Base-by-base conservation (phyloP, 2,797 vertebrate species). In the Garrulus glandarius region DNA sequence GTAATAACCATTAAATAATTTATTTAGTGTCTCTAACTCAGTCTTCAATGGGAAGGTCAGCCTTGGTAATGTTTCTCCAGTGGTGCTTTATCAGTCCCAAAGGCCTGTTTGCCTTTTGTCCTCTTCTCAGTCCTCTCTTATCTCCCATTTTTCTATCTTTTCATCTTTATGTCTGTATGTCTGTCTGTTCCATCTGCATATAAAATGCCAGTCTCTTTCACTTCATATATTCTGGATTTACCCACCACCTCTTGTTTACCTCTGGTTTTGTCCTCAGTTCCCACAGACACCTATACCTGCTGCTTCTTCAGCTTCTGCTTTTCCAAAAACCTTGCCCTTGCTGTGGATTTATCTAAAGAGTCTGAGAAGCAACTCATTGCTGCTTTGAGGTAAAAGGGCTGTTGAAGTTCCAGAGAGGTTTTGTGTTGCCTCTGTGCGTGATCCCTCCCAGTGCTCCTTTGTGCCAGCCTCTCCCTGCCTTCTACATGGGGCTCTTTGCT, bases 391-490 rank as follows among this genome's bases (percentile, higher is more conserved):
- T 63, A 15, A 69, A 81, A 79, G 26, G 37, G 8, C 4, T 41
- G 36, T 7, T 72, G 60, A 71, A 52, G 11, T 23, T 41, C 41
- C 57, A 43, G 59, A 70, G 65, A 37, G 15, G 19, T 87, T 50
- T 72, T 5, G 0, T 1, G 2, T 22, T 6, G 0, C 12, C 32
- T 57, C 24, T 43, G 0, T 41, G 18, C 13, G 1, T 15, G 15
- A 17, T 43, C 15, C 13, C 13, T 81, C 11, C 43, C 27, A 7
- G 21, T 14, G 53, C 13, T 88, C 21, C 50, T 72, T 50, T 32
- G 10, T 6, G 2, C 22, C 30, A 52, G 17, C 13, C 53, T 44
- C 20, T 29, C 41, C 60, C 34, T 60, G 55, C n/a, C 30, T 81
- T 37, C 69, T 1, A 0, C 18, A 2, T 20, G 13, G 44, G 16